Conservation (phyloP, 1,140 invertebrate species). For the Hypsibius dujardini region DNA sequence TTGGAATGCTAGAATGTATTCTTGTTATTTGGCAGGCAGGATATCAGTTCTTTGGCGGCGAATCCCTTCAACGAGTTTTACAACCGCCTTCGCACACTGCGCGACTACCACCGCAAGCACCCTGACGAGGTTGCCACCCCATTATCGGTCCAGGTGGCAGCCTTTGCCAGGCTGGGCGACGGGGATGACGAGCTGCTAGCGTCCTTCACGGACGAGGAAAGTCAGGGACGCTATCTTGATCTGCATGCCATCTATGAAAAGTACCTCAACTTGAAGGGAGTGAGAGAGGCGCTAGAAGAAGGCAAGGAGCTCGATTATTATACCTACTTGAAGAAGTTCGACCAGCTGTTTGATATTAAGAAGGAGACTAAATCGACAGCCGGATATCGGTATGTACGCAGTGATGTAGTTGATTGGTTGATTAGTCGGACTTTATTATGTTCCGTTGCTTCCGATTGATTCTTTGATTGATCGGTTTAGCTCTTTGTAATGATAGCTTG, state of each 20-base stretch:
- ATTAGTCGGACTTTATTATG: too few relatives aligned
- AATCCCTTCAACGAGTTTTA: constrained; percentile 98
- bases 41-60: constrained; percentile 78
- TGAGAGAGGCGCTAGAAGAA: constrained; percentile 42
- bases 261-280: constrained; percentile 88
- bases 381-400: background rate
- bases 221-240: constrained; percentile 95
- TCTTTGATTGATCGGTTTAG: too few relatives aligned
- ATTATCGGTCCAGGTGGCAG: constrained; percentile 91
- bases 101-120: constrained; percentile 87
- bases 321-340: constrained; percentile 76
- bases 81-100: constrained; percentile 70
- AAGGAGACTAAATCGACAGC: constrained; percentile 61
- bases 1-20: too few relatives aligned
- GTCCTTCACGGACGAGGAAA: constrained; percentile 98
- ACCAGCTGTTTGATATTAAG: constrained; percentile 85
- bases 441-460: too few relatives aligned
- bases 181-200: constrained; percentile 67
- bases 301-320: constrained; percentile 68
- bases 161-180: constrained; percentile 68
- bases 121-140: constrained; percentile 79
- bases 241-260: constrained; percentile 91
- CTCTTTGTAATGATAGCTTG: too few relatives aligned
- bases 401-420: too few relatives aligned
- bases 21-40: constrained; percentile 46